Evolutionary conservation across 2,113 vertebrate genomes (phyloP).

Genomic region (Apeltes quadracus): DNA sequence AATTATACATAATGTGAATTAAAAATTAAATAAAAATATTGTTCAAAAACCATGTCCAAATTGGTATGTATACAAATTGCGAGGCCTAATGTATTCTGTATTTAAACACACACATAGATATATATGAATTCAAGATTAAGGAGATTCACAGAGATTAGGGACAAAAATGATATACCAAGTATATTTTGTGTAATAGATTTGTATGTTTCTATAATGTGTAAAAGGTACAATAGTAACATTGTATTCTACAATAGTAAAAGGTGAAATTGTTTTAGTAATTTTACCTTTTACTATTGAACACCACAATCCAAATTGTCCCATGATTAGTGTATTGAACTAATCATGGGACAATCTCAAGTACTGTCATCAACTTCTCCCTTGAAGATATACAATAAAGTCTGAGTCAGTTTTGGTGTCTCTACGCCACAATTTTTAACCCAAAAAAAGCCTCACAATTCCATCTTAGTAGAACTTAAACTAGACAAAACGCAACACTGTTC

Average conservation of each 20-base stretch:
- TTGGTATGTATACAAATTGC: too few species aligned
- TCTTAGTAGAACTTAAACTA: conserved; percentile 13
- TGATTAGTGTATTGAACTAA: conserved; percentile 11
- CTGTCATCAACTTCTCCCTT: conserved; percentile 33
- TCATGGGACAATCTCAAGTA: conserved; percentile 1
- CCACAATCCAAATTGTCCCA: background rate
- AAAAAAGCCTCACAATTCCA: background rate
- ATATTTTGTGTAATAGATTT: background rate
- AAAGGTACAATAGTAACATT: too few species aligned
- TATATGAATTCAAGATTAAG: too few species aligned
- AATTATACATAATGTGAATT: too few species aligned
- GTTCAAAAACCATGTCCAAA: too few species aligned
- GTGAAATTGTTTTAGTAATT: too few species aligned
- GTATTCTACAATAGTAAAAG: too few species aligned
- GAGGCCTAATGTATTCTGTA: too few species aligned
- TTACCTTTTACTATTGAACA: background rate
- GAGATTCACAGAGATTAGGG: background rate
- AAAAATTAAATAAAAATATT: too few species aligned
- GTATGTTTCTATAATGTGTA: too few species aligned
- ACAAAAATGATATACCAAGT: background rate
- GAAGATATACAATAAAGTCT: conserved; percentile 38
- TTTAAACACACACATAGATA: too few species aligned
- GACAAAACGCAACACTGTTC: background rate
- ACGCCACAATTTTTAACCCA: conserved; percentile 25
- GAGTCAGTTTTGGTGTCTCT: conserved; percentile 40